Evolutionary conservation across 2,888 invertebrate species (phyloP).

Genomic region (Zhuqinia jingwanae): DNA sequence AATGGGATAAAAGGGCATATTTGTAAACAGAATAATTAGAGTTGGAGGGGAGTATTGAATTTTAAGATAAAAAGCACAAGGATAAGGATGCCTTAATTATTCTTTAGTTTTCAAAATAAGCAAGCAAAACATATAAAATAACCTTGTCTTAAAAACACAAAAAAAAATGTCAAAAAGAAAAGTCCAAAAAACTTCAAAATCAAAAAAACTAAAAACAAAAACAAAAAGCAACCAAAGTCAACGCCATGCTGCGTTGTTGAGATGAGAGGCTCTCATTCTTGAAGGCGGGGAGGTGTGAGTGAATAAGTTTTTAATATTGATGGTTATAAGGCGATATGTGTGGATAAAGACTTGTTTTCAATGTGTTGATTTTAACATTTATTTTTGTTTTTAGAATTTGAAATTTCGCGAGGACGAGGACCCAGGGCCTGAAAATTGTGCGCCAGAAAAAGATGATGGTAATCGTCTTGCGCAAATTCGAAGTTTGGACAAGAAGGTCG

Average conservation of each 20-base stretch:
- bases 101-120: conserved; percentile 21
- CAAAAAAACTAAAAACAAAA: conserved; percentile 61
- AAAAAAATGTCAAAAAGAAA: conserved; percentile 65
- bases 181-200: conserved; percentile 66
- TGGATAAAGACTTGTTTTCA: too few relatives aligned
- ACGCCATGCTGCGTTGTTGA: conserved; percentile 36
- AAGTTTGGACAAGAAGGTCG: not conserved
- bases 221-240: conserved; percentile 35
- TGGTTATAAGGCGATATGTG: not conserved
- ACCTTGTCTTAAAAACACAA: conserved; percentile 49
- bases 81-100: conserved; percentile 58
- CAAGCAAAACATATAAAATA: conserved; percentile 25
- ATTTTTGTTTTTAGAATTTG: not conserved
- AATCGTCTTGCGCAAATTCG: not conserved
- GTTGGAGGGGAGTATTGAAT: not conserved
- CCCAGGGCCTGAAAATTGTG: not conserved
- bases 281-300: conserved; percentile 47
- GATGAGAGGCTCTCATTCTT: conserved; percentile 45
- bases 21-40: conserved; percentile 11
- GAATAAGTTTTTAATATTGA: conserved; percentile 13
- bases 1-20: not conserved
- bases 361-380: not conserved
- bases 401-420: not conserved
- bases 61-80: not conserved
- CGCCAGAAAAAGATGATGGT: conserved; percentile 8